Evolutionary conservation across 2,113 vertebrate species (phyloP).

Genomic region (Struthio camelus): DNA sequence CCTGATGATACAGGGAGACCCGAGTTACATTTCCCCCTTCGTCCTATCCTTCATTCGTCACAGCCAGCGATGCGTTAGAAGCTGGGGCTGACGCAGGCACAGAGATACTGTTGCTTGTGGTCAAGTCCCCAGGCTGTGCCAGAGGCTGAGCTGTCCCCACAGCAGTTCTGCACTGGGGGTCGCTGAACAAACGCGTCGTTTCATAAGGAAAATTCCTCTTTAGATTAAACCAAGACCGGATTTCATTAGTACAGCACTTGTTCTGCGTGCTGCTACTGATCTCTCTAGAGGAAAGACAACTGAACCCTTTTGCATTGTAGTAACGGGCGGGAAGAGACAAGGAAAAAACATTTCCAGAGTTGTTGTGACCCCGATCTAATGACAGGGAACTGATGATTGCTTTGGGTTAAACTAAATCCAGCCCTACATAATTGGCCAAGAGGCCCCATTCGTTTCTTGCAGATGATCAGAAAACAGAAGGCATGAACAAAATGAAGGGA

Average conservation of each 20-base stretch:
- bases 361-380: neutral
- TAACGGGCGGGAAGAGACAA: neutral
- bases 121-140: neutral
- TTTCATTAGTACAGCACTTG: conserved; percentile 24
- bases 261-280: neutral
- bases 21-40: neutral
- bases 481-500: neutral
- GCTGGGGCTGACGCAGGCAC: neutral
- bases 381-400: neutral
- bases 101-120: neutral
- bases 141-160: neutral
- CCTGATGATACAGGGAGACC: neutral
- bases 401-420: conserved; percentile 51
- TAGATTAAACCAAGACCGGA: conserved; percentile 5
- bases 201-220: conserved; percentile 30
- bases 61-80: neutral
- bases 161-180: neutral
- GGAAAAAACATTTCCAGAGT: conserved; percentile 56
- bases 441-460: neutral
- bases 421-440: conserved; percentile 18
- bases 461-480: neutral
- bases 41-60: too few relatives aligned
- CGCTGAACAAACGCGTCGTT: neutral
- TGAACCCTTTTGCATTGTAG: conserved; percentile 8
- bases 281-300: conserved; percentile 19